Evolutionary conservation across 2,888 invertebrate species (phyloP), one percentile per base, ranked within the genome.

Genomic region (Thymelicus sylvestris): DNA sequence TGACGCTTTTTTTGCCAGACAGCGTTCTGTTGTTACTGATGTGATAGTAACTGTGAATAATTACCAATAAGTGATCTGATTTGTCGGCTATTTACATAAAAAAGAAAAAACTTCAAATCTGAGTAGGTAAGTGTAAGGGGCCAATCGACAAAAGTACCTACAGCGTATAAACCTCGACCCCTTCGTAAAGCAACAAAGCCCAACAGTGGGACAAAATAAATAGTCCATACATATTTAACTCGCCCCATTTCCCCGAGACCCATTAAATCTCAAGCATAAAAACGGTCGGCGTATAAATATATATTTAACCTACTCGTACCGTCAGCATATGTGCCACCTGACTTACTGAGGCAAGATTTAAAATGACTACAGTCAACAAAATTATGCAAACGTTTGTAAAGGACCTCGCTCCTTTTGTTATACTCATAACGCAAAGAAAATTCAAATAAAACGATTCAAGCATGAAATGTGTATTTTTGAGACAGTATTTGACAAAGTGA

Each of bases 261-360:
- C 68, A 68, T 68, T 68, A 68, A 38, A 63, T 31, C 60, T 48
- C 24, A 41, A 63, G 47, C 31, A 63, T 68, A 68, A 55, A 67
- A 61, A 61, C 52, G 8, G 61, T 44, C 52, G 41, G 68, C 55
- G 55, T 63, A 62, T 55, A 67, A 68, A 62, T 62, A 68, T 67
- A 61, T 52, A 47, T 62, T 52, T 47, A 63, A 31, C 31, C 31
- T 31, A 31, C 31, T 31, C 31, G 63, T 68, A 68, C 68, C 31
- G 68, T 68, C 47, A 62, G 62, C 62, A 68, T 41, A 47, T 68
- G 55, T 31, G 66, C 64, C 66, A 66, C 66, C 68, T 63, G 55
- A 63, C 55, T 62, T 38, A 44, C 44, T 41, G 55, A 38, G 55
- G 55, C 55, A 68, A 63, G 63, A 62, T 62, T 68, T 63, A 38